A percentile compares a stretch with the other conserved stretches of the same genome.
Conservation (phyloP, 2,888 invertebrate genomes). For the Latrodectus elegans region DNA sequence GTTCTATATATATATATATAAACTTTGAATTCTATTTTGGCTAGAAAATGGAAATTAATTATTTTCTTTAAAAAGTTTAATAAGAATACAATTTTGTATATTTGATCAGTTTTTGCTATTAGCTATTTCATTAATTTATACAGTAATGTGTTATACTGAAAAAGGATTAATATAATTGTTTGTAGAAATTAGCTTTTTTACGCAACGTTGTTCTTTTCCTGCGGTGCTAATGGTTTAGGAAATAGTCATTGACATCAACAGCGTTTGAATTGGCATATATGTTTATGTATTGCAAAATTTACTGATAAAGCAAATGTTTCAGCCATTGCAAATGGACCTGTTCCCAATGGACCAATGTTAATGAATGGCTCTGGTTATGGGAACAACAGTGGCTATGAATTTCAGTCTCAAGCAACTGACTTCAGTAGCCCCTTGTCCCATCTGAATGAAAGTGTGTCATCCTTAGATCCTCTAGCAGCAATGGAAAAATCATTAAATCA, state of each 20-base stretch:
- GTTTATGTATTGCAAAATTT: not conserved
- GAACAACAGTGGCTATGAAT: constrained; percentile 69
- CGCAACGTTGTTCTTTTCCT: too few species aligned
- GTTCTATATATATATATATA: too few species aligned
- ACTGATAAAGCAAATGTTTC: not conserved
- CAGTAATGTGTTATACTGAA: not conserved
- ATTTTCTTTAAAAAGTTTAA: too few species aligned
- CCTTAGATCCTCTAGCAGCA: constrained; percentile 91
- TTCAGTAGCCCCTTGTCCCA: constrained; percentile 84
- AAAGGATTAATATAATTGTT: too few species aligned
- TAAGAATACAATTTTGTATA: too few species aligned
- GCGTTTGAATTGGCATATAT: too few species aligned
- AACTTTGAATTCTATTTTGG: too few species aligned
- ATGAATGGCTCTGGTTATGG: constrained; percentile 66
- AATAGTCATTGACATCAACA: too few species aligned
- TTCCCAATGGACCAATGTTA: constrained; percentile 69
- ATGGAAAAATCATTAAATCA: constrained; percentile 91
- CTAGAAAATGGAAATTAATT: too few species aligned
- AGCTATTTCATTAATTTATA: not conserved
- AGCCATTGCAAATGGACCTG: constrained; percentile 71
- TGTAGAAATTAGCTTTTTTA: too few species aligned
- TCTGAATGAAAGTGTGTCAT: constrained; percentile 89
- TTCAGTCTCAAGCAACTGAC: constrained; percentile 71
- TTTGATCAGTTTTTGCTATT: not conserved
- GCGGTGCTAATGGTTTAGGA: too few species aligned